phyloP scores from a whole-genome alignment of 2,888 invertebrate species.

The Microplitis manilae region DNA sequence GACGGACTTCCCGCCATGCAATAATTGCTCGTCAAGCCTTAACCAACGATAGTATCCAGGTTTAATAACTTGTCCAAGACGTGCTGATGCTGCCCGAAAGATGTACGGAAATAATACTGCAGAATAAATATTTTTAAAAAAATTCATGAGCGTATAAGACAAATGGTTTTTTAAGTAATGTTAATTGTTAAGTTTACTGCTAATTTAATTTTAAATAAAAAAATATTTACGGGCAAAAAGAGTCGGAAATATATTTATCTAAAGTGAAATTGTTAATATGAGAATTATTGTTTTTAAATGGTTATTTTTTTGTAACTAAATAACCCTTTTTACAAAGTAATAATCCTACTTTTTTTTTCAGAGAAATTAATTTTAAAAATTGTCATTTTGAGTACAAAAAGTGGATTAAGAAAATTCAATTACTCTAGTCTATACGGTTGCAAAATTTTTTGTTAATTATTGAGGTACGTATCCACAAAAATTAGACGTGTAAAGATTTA shows the following conservation, averaged over 20 bases:
- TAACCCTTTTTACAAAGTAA: too few species aligned
- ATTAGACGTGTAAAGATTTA: too few species aligned
- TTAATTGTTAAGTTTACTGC: conserved; percentile 1
- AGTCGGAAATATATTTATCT: conserved; percentile 25
- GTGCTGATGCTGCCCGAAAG: conserved; percentile 2
- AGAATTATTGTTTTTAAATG: too few species aligned
- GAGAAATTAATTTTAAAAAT: too few species aligned
- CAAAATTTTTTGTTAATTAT: too few species aligned
- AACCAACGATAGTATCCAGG: background rate
- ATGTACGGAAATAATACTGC: background rate
- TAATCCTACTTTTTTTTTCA: too few species aligned
- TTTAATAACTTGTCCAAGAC: background rate
- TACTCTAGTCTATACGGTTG: too few species aligned
- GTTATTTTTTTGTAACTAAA: too few species aligned
- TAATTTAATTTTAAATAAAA: background rate
- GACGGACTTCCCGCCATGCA: background rate
- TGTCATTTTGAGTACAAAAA: too few species aligned
- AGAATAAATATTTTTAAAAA: background rate
- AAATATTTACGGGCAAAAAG: conserved; percentile 19
- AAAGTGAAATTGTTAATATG: background rate
- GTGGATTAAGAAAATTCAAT: too few species aligned
- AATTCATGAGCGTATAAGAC: background rate
- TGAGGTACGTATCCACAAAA: too few species aligned
- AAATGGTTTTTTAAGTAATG: background rate
- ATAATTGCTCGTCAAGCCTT: conserved; percentile 40